These are phyloP conservation scores for Sphaerophoria taeniata DNA, from an alignment of 2,888 invertebrate genomes.

Conservation along the genomic window DNA sequence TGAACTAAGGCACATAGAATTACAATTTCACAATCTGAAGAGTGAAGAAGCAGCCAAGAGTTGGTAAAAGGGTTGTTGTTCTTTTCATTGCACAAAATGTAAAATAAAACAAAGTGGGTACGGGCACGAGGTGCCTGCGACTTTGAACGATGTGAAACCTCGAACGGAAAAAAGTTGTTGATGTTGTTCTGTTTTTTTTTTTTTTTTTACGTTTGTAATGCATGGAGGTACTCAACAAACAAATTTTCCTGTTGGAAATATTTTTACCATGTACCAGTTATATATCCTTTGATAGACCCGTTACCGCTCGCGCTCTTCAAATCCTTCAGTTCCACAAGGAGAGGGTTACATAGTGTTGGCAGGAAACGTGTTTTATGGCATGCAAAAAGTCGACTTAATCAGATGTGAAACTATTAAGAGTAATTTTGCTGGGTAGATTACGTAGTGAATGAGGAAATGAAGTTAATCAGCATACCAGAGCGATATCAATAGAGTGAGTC, in stretches of 20 bases:
- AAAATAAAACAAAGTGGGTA: too few relatives aligned
- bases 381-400: not conserved
- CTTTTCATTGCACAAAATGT: constrained; percentile 3
- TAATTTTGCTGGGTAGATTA: too few relatives aligned
- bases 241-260: not conserved
- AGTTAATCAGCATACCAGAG: too few relatives aligned
- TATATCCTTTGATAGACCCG: constrained; percentile 3
- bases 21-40: constrained; percentile 31
- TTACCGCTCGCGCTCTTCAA: not conserved
- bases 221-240: not conserved
- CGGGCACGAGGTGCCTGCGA: too few relatives aligned
- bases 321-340: not conserved
- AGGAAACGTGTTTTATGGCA: not conserved
- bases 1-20: constrained; percentile 1
- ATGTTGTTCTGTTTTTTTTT: constrained; percentile 22
- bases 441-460: too few relatives aligned
- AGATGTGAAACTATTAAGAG: not conserved
- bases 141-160: not conserved
- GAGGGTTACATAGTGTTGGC: not conserved
- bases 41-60: not conserved
- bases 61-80: not conserved
- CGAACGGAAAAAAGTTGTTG: constrained; percentile 4
- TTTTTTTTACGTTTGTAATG: not conserved
- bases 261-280: not conserved
- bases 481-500: too few relatives aligned